Percentiles rank a stretch among this genome's conserved stretches.
Conservation (phyloP, 1,140 invertebrate genomes). For the Nebria ingens region DNA sequence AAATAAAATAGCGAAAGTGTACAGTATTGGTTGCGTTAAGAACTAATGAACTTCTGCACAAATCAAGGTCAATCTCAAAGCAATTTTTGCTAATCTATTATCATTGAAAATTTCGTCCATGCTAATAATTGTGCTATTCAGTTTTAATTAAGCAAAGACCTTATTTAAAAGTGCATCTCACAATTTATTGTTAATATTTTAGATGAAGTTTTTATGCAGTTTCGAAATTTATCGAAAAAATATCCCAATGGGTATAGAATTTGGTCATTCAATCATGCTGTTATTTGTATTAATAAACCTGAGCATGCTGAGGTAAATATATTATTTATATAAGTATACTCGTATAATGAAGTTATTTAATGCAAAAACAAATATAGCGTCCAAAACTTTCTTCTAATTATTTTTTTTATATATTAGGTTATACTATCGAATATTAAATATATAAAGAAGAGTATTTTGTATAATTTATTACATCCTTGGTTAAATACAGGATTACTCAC, state of each 20-base stretch:
- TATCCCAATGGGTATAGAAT: slow-evolving; percentile 5
- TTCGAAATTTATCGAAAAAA: too few species aligned
- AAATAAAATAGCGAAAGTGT: too few species aligned
- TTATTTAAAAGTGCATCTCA: too few species aligned
- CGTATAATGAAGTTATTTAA: not conserved
- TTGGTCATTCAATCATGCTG: not conserved
- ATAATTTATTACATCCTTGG: slow-evolving; percentile 41
- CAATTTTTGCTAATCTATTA: too few species aligned
- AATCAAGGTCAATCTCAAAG: too few species aligned
- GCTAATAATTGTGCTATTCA: too few species aligned
- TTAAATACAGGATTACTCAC: slow-evolving; percentile 39
- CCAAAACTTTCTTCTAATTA: not conserved
- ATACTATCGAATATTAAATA: slow-evolving; percentile 40
- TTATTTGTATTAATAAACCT: not conserved
- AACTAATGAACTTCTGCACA: too few species aligned
- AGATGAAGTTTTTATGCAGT: too few species aligned
- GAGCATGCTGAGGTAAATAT: slow-evolving; percentile 13
- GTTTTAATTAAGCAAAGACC: too few species aligned
- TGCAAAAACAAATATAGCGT: not conserved
- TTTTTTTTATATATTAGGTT: slow-evolving; percentile 20
- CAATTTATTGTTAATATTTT: too few species aligned
- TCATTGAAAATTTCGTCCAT: too few species aligned
- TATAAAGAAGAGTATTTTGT: slow-evolving; percentile 40
- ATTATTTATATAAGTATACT: not conserved
- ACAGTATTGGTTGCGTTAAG: too few species aligned